Percentiles rank a stretch among this genome's conserved stretches.
Conservation (phyloP, 1,140 invertebrate genomes). For the Cyclina sinensis region DNA sequence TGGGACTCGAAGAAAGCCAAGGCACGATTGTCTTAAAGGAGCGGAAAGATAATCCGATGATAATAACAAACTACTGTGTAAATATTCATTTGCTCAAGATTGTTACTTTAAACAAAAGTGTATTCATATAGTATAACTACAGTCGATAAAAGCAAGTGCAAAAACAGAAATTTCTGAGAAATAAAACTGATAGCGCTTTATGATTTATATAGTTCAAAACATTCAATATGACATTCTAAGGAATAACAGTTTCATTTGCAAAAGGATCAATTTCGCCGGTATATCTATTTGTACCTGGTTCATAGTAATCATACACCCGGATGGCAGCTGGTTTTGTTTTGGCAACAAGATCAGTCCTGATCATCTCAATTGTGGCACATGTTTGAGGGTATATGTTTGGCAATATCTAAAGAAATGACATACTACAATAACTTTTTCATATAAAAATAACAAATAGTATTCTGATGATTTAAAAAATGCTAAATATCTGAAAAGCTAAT, state of each 20-base stretch:
- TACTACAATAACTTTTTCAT: no score
- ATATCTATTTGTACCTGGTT: no score
- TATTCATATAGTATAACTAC: neutral
- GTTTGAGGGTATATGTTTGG: slow-evolving; percentile 2
- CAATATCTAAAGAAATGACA: neutral
- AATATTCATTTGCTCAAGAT: neutral
- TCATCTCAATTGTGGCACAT: neutral
- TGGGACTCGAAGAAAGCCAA: slow-evolving; percentile 24
- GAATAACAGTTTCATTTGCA: no score
- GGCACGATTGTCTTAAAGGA: slow-evolving; percentile 5
- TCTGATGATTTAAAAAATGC: no score
- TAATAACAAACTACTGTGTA: neutral
- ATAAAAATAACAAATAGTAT: no score
- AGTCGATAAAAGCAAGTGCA: neutral
- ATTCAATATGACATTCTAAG: no score
- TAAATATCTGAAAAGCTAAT: no score
- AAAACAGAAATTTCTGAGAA: no score
- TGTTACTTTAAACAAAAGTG: neutral
- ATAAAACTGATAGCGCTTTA: no score
- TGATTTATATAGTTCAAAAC: no score
- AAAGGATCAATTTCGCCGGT: no score
- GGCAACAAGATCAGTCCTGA: neutral
- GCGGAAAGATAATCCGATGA: neutral
- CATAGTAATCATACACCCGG: slow-evolving; percentile 62
- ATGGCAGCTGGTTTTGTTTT: slow-evolving; percentile 53